Evolutionary conservation across 2,797 vertebrate species (phyloP).

Genomic region (Loriculus beryllinus): DNA sequence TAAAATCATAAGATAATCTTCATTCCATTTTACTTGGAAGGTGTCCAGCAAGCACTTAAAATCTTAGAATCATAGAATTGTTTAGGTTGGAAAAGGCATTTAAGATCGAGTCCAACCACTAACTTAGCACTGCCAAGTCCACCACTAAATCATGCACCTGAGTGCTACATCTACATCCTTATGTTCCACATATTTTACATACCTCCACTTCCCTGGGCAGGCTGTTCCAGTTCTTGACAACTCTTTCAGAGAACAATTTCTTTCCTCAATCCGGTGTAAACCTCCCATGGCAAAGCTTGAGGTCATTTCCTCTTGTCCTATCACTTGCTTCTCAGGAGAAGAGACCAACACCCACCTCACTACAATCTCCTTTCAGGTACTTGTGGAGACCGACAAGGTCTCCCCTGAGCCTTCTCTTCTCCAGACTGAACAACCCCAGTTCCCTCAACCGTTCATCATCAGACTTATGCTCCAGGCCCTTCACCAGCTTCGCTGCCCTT

Average conservation of each 20-base stretch:
- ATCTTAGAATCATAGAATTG: not conserved
- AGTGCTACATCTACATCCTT: not conserved
- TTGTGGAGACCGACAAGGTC: not conserved
- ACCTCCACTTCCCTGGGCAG: not conserved
- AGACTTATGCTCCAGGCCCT: not conserved
- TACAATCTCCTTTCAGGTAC: not conserved
- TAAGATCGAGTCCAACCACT: not conserved
- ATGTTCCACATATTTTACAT: not conserved
- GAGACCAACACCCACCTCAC: fast-evolving
- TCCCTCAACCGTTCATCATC: not conserved
- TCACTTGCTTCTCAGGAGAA: not conserved
- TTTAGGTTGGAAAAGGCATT: not conserved
- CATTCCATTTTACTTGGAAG: not conserved
- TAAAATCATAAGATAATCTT: not conserved
- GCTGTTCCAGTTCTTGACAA: not conserved
- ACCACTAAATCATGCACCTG: not conserved
- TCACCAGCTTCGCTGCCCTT: fast-evolving
- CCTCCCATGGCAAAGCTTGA: not conserved
- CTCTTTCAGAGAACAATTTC: not conserved
- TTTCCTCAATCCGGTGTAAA: not conserved
- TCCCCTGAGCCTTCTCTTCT: not conserved
- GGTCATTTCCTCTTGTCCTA: not conserved
- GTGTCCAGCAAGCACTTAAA: not conserved
- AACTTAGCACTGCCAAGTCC: not conserved
- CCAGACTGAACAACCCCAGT: not conserved